Percentiles rank a stretch among this genome's conserved stretches.
Evolutionary conservation across 2,113 vertebrate genomes (phyloP).

Genomic region (Cheirogaleus medius): DNA sequence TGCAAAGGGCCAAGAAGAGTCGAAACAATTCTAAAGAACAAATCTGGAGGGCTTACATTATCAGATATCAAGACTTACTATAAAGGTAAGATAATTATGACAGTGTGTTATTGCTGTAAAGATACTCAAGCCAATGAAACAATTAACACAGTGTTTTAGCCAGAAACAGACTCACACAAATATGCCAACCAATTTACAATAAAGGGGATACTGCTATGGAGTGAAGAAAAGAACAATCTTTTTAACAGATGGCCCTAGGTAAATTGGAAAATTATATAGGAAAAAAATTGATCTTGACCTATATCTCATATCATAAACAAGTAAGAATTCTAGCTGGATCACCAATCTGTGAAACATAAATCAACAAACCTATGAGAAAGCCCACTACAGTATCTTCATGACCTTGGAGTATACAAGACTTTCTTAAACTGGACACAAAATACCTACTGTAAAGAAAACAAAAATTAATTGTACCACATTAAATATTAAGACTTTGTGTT

Average conservation of each 20-base stretch:
- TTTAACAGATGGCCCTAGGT: background rate
- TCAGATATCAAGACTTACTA: background rate
- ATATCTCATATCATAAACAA: background rate
- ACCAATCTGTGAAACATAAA: conserved; percentile 4
- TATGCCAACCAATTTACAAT: background rate
- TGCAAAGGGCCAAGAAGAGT: background rate
- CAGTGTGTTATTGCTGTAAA: background rate
- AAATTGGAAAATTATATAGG: background rate
- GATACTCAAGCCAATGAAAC: background rate
- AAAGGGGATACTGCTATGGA: background rate
- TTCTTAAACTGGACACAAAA: background rate
- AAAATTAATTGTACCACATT: background rate
- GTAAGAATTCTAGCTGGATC: background rate
- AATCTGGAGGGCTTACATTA: background rate
- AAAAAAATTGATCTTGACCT: background rate
- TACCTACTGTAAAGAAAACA: background rate
- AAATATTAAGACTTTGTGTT: background rate
- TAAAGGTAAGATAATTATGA: background rate
- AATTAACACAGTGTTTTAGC: background rate
- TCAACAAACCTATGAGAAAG: background rate
- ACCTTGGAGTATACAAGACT: background rate
- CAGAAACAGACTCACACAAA: background rate
- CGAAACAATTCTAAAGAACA: background rate
- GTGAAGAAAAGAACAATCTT: background rate
- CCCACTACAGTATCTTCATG: background rate